phyloP scores from a whole-genome alignment of 1,140 invertebrate species.

The Grapholita molesta region DNA sequence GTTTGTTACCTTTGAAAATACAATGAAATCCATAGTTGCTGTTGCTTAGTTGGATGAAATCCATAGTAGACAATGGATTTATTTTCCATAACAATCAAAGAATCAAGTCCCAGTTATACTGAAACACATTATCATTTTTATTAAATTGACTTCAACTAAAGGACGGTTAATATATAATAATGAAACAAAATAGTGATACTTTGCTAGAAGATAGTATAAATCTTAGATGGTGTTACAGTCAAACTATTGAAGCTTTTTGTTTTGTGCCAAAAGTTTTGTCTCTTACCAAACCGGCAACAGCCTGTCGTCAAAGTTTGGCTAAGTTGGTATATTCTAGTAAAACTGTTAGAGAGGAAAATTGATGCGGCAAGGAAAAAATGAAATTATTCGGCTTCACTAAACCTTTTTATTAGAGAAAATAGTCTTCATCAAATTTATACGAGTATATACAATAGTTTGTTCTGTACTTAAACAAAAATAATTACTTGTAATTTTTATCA shows the following conservation, averaged over 20 bases:
- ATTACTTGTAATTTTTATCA: no score
- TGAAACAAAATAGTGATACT: not conserved
- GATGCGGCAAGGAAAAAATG: not conserved
- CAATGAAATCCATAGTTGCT: no score
- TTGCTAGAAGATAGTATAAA: not conserved
- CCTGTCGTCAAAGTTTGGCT: not conserved
- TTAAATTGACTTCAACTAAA: no score
- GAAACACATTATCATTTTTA: no score
- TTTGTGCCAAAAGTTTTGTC: slow-evolving; percentile 10
- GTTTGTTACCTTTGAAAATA: no score
- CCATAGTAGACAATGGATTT: no score
- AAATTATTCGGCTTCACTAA: not conserved
- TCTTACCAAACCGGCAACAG: not conserved
- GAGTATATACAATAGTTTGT: no score
- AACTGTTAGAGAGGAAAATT: slow-evolving; percentile 11
- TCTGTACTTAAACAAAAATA: no score
- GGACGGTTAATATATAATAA: not conserved
- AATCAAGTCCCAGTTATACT: no score
- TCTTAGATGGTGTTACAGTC: not conserved
- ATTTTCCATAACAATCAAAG: no score
- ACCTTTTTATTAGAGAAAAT: not conserved
- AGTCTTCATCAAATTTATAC: not conserved
- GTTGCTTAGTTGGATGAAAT: no score
- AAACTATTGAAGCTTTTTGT: slow-evolving; percentile 4
- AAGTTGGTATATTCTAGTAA: slow-evolving; percentile 7